A percentile compares a stretch with the other conserved stretches of the same genome.
Evolutionary conservation across 2,797 vertebrate species (phyloP).

Genomic region (Pygocentrus nattereri): DNA sequence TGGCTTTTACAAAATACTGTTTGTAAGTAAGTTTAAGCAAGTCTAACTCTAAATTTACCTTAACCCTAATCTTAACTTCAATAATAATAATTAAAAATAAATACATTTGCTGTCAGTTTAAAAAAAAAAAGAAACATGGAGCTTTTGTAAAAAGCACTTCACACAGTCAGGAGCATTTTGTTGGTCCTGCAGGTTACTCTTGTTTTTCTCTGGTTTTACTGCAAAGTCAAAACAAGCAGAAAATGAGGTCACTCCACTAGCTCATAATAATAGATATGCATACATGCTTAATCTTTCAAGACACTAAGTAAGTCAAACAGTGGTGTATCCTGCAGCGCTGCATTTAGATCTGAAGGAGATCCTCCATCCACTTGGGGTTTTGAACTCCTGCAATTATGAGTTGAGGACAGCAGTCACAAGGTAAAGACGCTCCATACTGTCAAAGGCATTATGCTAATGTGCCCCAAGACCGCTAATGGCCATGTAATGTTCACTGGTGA

Average conservation of each 20-base stretch:
- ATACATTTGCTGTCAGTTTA: no score
- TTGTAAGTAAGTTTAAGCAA: no score
- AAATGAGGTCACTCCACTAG: background rate
- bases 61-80: no score
- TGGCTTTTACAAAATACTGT: no score
- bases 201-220: no score
- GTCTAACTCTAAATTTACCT: no score
- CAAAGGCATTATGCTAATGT: background rate
- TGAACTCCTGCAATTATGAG: background rate
- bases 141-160: no score
- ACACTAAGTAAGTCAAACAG: background rate
- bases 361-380: background rate
- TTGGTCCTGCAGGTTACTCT: no score
- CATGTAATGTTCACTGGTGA: background rate
- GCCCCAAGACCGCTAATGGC: background rate
- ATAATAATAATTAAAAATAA: no score
- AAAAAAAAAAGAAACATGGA: no score
- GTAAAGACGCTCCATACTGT: slow-evolving; percentile 51
- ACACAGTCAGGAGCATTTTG: no score
- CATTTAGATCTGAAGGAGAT: background rate
- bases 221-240: no score
- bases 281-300: background rate
- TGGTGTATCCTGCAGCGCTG: background rate
- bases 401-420: slow-evolving; percentile 56
- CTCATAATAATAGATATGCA: slow-evolving; percentile 8